A percentile compares a stretch with the other conserved stretches of the same genome.
Evolutionary conservation across 2,113 vertebrate species (phyloP).

Genomic region (Cyanistes caeruleus): DNA sequence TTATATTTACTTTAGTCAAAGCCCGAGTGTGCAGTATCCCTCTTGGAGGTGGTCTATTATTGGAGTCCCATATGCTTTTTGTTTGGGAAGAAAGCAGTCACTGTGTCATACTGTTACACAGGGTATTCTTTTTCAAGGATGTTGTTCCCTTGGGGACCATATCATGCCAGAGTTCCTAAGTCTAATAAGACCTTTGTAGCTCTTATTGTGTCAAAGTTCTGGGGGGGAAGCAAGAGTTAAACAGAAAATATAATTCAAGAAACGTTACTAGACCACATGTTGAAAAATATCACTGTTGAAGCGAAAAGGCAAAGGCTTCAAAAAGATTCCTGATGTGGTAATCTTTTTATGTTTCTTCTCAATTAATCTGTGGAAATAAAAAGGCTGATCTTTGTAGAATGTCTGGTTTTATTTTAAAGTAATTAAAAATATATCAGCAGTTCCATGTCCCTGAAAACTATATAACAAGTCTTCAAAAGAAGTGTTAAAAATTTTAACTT

Average conservation of each 20-base stretch:
- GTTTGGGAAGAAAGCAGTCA: conserved; percentile 95
- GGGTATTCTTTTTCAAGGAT: conserved; percentile 98
- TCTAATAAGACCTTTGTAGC: conserved; percentile 88
- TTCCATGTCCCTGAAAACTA: background rate
- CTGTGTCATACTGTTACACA: conserved; percentile 96
- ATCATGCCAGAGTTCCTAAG: conserved; percentile 94
- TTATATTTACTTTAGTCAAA: conserved; percentile 89
- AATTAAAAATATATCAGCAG: conserved; percentile 7
- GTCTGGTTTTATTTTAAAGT: conserved; percentile 9
- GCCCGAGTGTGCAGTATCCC: conserved; percentile 85
- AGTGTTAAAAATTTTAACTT: background rate
- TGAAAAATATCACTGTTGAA: conserved; percentile 82
- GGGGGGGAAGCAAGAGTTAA: conserved; percentile 82
- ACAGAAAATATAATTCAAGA: conserved; percentile 84
- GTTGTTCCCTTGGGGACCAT: conserved; percentile 94
- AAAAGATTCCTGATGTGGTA: conserved; percentile 63
- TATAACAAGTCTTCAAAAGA: conserved; percentile 20
- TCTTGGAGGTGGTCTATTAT: conserved; percentile 88
- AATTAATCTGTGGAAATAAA: background rate
- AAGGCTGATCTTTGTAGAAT: background rate
- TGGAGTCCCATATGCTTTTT: conserved; percentile 89
- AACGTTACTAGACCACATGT: conserved; percentile 89
- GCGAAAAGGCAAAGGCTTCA: conserved; percentile 80
- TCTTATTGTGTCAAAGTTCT: conserved; percentile 88
- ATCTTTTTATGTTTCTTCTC: conserved; percentile 46